Conservation (phyloP, 2,888 invertebrate species). For the Reticulitermes lucifugus region DNA sequence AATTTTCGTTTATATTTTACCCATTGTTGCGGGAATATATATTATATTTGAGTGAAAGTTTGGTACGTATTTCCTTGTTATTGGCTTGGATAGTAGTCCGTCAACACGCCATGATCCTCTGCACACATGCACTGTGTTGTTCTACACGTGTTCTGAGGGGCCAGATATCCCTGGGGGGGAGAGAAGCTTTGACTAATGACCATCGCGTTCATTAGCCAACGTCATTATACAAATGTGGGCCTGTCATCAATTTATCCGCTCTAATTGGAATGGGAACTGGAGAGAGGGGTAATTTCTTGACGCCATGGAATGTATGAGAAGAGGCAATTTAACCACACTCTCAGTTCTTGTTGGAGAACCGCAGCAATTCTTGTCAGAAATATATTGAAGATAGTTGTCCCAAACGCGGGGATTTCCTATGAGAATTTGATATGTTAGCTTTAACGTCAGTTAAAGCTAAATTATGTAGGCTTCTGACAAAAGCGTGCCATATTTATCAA, state of each 20-base stretch:
- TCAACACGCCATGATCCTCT: background rate
- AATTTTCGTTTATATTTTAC: no score
- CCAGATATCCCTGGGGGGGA: background rate
- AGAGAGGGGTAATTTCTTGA: conserved; percentile 23
- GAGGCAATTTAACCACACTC: conserved; percentile 3
- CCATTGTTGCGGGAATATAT: no score
- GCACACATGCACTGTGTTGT: conserved; percentile 29
- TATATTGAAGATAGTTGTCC: no score
- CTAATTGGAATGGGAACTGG: conserved; percentile 36
- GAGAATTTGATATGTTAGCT: no score
- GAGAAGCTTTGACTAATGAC: conserved; percentile 46
- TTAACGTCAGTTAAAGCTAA: no score
- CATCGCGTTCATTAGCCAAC: conserved; percentile 44
- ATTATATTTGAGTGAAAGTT: no score
- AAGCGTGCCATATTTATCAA: no score
- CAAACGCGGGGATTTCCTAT: no score
- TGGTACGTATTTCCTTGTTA: no score
- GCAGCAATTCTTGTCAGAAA: background rate
- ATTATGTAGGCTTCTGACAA: no score
- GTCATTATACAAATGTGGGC: conserved; percentile 42
- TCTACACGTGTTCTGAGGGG: conserved; percentile 41
- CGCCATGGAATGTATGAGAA: background rate
- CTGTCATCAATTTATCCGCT: conserved; percentile 42
- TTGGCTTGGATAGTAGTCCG: no score
- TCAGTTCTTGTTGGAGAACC: background rate